phyloP scores from a whole-genome alignment of 2,797 vertebrate species.

The Philypnodon macrostomus region DNA sequence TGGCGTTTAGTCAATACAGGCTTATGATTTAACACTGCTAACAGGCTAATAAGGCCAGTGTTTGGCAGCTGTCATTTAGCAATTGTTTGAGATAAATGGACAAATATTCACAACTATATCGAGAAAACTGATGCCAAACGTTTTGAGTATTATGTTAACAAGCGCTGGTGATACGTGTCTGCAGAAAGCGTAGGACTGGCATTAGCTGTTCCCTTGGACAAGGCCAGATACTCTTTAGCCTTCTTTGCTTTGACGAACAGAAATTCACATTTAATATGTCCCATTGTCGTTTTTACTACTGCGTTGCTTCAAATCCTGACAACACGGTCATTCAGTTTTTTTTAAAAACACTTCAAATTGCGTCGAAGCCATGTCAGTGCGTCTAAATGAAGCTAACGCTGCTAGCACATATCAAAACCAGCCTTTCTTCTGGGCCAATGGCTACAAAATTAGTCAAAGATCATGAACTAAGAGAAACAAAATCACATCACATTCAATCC shows the following conservation, averaged over 20 bases:
- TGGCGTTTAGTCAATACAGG: constrained; percentile 23
- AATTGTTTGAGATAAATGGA: constrained; percentile 8
- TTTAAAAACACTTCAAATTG: neutral
- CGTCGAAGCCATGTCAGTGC: neutral
- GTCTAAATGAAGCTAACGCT: constrained; percentile 28
- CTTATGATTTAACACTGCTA: constrained; percentile 38
- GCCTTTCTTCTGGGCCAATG: constrained; percentile 44
- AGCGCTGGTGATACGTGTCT: neutral
- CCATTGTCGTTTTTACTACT: rapidly evolving
- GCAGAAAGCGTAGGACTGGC: constrained; percentile 5
- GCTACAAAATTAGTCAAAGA: constrained; percentile 22
- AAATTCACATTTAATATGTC: constrained; percentile 16
- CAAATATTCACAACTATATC: neutral
- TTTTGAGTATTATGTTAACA: neutral
- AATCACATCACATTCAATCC: constrained; percentile 4
- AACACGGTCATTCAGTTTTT: rapidly evolving
- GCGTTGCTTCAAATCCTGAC: too few relatives aligned
- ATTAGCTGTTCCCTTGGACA: constrained; percentile 36
- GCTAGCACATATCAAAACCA: constrained; percentile 50
- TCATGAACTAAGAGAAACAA: constrained; percentile 14
- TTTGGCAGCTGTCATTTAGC: constrained; percentile 43
- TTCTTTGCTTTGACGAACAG: constrained; percentile 28
- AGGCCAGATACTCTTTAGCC: constrained; percentile 56
- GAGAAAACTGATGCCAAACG: rapidly evolving
- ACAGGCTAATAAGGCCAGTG: constrained; percentile 15